phyloP scores from a whole-genome alignment of 2,797 vertebrate genomes.

The Chelmon rostratus region DNA sequence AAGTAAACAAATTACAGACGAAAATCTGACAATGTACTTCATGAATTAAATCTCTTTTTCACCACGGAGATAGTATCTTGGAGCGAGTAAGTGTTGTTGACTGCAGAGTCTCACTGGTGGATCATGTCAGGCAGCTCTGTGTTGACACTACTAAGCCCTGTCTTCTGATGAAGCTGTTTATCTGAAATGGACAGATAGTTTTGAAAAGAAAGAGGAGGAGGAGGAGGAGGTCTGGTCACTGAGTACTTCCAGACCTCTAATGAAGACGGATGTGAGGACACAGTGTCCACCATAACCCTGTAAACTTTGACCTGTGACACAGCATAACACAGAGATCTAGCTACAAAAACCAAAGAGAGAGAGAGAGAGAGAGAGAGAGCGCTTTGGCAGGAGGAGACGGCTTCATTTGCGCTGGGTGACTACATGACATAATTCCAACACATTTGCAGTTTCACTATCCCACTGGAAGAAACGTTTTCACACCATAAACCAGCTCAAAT shows the following conservation, averaged over 20 bases:
- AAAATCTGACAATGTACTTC: neutral
- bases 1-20: neutral
- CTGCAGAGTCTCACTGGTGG: slow-evolving; percentile 57
- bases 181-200: slow-evolving; percentile 77
- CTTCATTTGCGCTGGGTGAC: slow-evolving; percentile 54
- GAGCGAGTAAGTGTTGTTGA: slow-evolving; percentile 44
- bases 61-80: neutral
- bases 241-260: slow-evolving; percentile 84
- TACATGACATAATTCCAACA: slow-evolving; percentile 43
- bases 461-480: slow-evolving; percentile 67
- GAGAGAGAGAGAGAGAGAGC: slow-evolving; percentile 10
- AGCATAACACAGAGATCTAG: slow-evolving; percentile 46
- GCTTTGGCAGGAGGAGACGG: slow-evolving; percentile 33
- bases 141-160: slow-evolving; percentile 64
- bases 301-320: slow-evolving; percentile 79
- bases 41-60: slow-evolving; percentile 19
- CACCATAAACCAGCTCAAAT: slow-evolving; percentile 65
- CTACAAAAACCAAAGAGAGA: slow-evolving; percentile 20
- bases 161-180: slow-evolving; percentile 73
- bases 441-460: slow-evolving; percentile 53
- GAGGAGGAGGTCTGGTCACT: slow-evolving; percentile 70
- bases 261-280: slow-evolving; percentile 82
- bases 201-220: slow-evolving; percentile 63
- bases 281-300: slow-evolving; percentile 68
- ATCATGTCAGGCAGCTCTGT: slow-evolving; percentile 58